phyloP scores from a whole-genome alignment of 2,797 vertebrate species.

The Phoeniculus purpureus region DNA sequence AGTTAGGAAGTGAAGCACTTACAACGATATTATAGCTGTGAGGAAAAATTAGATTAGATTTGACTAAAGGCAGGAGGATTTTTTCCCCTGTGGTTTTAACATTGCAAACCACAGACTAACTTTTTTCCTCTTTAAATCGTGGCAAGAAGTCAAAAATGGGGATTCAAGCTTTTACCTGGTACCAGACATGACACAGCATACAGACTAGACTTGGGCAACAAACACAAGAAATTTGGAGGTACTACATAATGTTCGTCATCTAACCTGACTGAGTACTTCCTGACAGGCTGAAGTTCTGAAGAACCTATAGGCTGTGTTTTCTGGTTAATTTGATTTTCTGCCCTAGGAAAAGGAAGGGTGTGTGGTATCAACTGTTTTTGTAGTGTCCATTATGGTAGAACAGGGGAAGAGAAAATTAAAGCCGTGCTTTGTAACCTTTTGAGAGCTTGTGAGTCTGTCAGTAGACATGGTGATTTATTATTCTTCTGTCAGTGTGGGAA shows the following conservation, averaged over 20 bases:
- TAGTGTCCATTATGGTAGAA: neutral
- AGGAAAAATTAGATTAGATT: constrained; percentile 59
- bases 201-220: neutral
- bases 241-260: neutral
- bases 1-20: constrained; percentile 26
- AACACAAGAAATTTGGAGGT: neutral
- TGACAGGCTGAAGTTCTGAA: constrained; percentile 42
- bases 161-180: constrained; percentile 36
- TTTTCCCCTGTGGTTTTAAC: constrained; percentile 46
- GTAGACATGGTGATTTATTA: neutral
- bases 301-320: constrained; percentile 38
- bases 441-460: neutral
- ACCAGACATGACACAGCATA: neutral
- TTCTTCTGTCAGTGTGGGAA: neutral
- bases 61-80: constrained; percentile 59
- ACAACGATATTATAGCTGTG: constrained; percentile 34
- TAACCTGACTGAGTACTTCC: constrained; percentile 7
- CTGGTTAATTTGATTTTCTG: constrained; percentile 32
- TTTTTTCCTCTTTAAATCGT: constrained; percentile 29
- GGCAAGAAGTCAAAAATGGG: constrained; percentile 38
- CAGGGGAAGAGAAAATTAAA: constrained; percentile 4
- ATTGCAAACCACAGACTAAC: constrained; percentile 51
- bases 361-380: neutral
- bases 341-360: neutral
- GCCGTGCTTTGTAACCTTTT: neutral